Base-by-base conservation (phyloP, 2,888 invertebrate genomes). In the Drosophila birchii region DNA sequence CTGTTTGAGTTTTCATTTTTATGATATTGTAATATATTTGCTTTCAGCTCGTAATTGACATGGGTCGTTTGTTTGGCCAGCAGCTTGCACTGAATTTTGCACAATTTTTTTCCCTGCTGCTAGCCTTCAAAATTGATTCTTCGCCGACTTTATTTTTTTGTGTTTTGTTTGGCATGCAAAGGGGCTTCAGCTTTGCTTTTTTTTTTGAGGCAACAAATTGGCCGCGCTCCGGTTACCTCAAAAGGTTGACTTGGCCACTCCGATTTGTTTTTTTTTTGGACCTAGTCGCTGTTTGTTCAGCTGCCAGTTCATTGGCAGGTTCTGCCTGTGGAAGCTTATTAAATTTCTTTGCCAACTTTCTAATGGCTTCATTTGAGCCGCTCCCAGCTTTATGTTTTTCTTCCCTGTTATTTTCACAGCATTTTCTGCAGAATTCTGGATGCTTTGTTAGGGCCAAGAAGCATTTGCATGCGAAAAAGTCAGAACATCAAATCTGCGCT, bases 21-120 rank as follows among this genome's bases (percentile, higher is more conserved):
- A 86, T 86, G 89, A 89, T 86, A 86, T 86, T 87, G 88, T 88
- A 86, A 88, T 86, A 86, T 86, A 89, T 86, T 86, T 86, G 89
- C 89, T 86, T 86, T 86, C 86, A 89, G 79, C 86, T 86, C 83
- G 83, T 89, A 86, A 86, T 86, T 86, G 86, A 86, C 86, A 86
- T 86, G 86, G 86, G 86, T 86, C 90, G 83, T 83, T 82, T 85
- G 72, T 74, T 82, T 71, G 72, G 76, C 75, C 69, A 75, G 70
- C 86, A 76, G 75, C 75, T 55, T 56, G 76, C 79, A 75, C 79
- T 73, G 74, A 76, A 58, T 78, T 78, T 77, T 60, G 51, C 18
- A n/a, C 44, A 23, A 26, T 4, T 45, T 59, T 49, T 56, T 41
- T 5, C 18, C 54, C 14, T 39, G 26, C 47, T 44, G 47, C 34